Evolutionary conservation across 2,113 vertebrate species (phyloP).

Genomic region (Aptenodytes forsteri): DNA sequence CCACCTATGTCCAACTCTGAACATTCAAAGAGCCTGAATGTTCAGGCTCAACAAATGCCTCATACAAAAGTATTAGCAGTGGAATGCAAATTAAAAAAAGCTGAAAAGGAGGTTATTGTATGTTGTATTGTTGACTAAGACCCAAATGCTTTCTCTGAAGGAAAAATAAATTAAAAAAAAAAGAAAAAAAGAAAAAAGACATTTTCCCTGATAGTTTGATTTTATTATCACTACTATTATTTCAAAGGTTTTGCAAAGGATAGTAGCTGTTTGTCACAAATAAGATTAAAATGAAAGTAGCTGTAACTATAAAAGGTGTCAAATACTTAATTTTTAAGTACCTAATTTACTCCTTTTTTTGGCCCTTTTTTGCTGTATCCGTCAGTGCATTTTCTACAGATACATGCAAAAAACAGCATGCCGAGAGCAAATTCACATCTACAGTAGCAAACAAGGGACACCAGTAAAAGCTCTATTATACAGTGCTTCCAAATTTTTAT

Average conservation of each 20-base stretch:
- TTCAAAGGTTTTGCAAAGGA: not conserved
- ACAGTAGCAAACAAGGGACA: not conserved
- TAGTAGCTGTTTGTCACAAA: not conserved
- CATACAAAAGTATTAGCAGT: not conserved
- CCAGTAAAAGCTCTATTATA: not conserved
- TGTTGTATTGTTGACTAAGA: not conserved
- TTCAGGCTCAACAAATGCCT: not conserved
- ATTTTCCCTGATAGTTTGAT: not conserved
- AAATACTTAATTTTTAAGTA: not conserved
- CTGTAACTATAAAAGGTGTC: not conserved
- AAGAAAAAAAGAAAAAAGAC: too few relatives aligned
- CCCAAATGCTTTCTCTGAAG: not conserved
- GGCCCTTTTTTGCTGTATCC: not conserved
- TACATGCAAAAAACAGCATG: fast-evolving
- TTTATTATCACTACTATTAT: not conserved
- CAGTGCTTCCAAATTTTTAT: not conserved
- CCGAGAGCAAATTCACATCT: not conserved
- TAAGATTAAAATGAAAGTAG: not conserved
- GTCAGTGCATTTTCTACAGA: not conserved
- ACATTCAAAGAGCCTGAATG: not conserved
- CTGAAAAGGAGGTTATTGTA: not conserved
- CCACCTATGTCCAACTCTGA: not conserved
- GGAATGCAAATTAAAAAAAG: not conserved
- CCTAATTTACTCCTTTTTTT: not conserved
- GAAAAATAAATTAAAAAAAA: not conserved